Conservation (phyloP, 2,888 invertebrate genomes). For the Xestoiulus laeticollis region DNA sequence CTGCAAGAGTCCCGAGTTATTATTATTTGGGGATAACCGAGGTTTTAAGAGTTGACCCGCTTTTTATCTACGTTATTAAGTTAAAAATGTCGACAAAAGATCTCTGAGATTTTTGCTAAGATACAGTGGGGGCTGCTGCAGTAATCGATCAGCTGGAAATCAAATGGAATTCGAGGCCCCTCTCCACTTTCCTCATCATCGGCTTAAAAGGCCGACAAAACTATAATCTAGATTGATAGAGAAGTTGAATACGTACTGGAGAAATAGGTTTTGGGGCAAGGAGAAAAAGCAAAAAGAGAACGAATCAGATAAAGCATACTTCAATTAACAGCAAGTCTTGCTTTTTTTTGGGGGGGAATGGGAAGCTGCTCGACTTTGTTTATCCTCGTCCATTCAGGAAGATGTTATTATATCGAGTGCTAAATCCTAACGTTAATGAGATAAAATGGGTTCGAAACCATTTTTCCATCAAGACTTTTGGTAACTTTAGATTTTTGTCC, state of each 20-base stretch:
- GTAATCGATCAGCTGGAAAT: slow-evolving; percentile 10
- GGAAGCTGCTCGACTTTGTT: slow-evolving; percentile 5
- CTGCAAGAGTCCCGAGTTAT: background rate
- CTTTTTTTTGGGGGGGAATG: too few species aligned
- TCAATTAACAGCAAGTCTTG: slow-evolving; percentile 12
- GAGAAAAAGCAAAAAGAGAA: background rate
- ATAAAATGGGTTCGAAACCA: background rate
- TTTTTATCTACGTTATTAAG: background rate
- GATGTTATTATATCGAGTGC: slow-evolving; percentile 7
- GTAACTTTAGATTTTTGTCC: background rate
- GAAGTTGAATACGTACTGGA: slow-evolving; percentile 16
- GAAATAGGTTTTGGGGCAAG: background rate
- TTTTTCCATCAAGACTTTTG: background rate
- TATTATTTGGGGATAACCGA: slow-evolving; percentile 15
- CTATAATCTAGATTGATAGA: slow-evolving; percentile 43
- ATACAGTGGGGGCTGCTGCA: slow-evolving; percentile 40
- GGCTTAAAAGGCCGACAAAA: slow-evolving; percentile 41
- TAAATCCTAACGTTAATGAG: background rate
- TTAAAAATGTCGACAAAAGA: background rate
- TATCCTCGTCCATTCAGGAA: background rate
- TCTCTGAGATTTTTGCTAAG: background rate
- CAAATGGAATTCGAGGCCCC: background rate
- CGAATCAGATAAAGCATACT: slow-evolving; percentile 36
- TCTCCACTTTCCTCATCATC: slow-evolving; percentile 35
- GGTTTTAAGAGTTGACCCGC: background rate